Conservation (phyloP, 2,797 vertebrate genomes). For the Cygnus olor region DNA sequence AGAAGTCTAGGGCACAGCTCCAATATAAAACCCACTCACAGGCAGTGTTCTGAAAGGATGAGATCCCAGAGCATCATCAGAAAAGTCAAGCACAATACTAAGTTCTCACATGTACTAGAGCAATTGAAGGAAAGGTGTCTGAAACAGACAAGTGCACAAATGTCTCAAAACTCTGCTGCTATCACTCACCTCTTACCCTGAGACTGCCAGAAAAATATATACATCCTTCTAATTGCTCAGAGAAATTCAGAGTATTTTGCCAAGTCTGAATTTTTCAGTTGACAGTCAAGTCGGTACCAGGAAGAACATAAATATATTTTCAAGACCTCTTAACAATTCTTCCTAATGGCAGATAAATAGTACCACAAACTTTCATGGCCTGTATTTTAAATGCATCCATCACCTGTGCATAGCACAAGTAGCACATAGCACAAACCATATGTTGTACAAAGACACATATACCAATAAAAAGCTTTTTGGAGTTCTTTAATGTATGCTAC, state of each 20-base stretch:
- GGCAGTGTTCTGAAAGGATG: neutral
- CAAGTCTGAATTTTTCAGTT: constrained; percentile 38
- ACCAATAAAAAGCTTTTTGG: neutral
- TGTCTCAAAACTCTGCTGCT: constrained; percentile 51
- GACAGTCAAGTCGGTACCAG: constrained; percentile 22
- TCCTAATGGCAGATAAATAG: neutral
- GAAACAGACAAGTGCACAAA: constrained; percentile 39
- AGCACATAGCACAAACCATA: no score
- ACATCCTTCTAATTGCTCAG: constrained; percentile 27
- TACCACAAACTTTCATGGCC: neutral
- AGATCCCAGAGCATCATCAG: neutral
- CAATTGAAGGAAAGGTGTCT: constrained; percentile 41
- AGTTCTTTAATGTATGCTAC: neutral
- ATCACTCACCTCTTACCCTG: constrained; percentile 36
- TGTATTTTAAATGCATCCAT: neutral
- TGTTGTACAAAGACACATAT: neutral
- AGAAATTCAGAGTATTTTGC: constrained; percentile 35
- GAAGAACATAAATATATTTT: neutral
- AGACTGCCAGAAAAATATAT: constrained; percentile 42
- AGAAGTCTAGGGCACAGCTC: neutral
- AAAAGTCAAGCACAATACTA: constrained; percentile 45
- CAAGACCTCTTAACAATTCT: neutral
- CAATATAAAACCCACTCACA: neutral
- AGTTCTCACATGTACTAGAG: neutral
- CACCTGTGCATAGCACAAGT: neutral